Evolutionary conservation across 2,113 vertebrate genomes (phyloP).

Genomic region (Platysternon megacephalum): DNA sequence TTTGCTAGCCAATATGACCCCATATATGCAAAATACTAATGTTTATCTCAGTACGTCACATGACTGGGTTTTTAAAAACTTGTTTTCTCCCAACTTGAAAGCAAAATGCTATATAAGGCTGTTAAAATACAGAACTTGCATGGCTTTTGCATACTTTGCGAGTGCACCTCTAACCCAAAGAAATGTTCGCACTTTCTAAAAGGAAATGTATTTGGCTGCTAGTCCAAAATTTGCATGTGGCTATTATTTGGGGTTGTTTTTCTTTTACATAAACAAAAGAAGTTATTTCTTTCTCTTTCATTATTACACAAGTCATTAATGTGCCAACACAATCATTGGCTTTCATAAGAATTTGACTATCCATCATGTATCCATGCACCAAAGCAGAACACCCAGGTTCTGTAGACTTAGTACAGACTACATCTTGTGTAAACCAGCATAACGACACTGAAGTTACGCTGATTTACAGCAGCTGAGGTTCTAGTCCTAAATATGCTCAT

Average conservation of each 20-base stretch:
- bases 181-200: neutral
- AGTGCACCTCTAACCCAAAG: neutral
- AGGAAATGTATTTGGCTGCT: neutral
- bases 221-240: neutral
- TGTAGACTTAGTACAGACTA: neutral
- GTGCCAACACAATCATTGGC: neutral
- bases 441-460: neutral
- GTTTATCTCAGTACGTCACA: neutral
- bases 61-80: fast-evolving
- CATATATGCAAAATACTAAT: neutral
- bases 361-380: neutral
- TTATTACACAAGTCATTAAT: neutral
- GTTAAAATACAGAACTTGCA: neutral
- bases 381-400: neutral
- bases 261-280: neutral
- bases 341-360: neutral
- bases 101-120: fast-evolving
- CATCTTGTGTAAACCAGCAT: neutral
- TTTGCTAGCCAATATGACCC: neutral
- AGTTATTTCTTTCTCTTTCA: neutral
- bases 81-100: neutral
- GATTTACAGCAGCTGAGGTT: neutral
- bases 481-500: neutral
- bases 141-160: neutral
- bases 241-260: neutral